Percentiles rank a stretch among this genome's conserved stretches.
Evolutionary conservation across 2,888 invertebrate species (phyloP).

Genomic region (Choreutis nemorana): DNA sequence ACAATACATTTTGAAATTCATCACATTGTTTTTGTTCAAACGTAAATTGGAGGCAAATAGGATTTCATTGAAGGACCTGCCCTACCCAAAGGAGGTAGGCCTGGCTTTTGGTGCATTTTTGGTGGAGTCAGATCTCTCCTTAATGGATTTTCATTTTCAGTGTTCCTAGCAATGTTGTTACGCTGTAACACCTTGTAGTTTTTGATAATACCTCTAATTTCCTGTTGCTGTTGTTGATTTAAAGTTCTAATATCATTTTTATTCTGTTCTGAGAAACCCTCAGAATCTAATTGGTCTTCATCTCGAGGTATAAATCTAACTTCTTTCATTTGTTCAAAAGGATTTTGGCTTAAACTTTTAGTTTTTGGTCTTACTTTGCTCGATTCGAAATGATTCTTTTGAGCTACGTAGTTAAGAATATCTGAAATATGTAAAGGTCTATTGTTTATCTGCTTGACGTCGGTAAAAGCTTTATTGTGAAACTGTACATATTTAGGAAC

Average conservation of each 20-base stretch:
- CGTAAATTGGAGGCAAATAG: constrained; percentile 47
- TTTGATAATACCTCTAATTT: constrained; percentile 43
- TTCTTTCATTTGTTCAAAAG: constrained; percentile 24
- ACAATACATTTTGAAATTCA: constrained; percentile 28
- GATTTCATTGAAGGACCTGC: constrained; percentile 53
- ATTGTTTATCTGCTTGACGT: constrained; percentile 25
- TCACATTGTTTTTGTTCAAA: constrained; percentile 35
- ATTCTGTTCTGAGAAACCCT: constrained; percentile 16
- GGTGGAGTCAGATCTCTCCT: constrained; percentile 30
- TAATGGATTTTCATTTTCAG: constrained; percentile 21
- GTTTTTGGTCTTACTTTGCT: constrained; percentile 34
- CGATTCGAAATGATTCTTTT: constrained; percentile 49
- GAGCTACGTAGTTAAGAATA: constrained; percentile 38
- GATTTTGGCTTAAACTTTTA: constrained; percentile 18
- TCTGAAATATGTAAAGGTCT: constrained; percentile 39
- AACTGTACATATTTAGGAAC: constrained; percentile 26
- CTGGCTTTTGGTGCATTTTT: constrained; percentile 25
- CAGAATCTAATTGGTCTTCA: constrained; percentile 13
- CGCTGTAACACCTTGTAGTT: constrained; percentile 55
- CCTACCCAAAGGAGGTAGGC: constrained; percentile 46
- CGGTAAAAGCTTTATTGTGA: constrained; percentile 27
- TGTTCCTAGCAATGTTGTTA: constrained; percentile 25
- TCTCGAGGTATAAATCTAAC: constrained; percentile 21
- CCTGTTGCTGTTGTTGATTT: constrained; percentile 30
- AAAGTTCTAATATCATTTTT: constrained; percentile 20